Conservation (phyloP, 2,113 vertebrate genomes). For the Alligator sinensis region DNA sequence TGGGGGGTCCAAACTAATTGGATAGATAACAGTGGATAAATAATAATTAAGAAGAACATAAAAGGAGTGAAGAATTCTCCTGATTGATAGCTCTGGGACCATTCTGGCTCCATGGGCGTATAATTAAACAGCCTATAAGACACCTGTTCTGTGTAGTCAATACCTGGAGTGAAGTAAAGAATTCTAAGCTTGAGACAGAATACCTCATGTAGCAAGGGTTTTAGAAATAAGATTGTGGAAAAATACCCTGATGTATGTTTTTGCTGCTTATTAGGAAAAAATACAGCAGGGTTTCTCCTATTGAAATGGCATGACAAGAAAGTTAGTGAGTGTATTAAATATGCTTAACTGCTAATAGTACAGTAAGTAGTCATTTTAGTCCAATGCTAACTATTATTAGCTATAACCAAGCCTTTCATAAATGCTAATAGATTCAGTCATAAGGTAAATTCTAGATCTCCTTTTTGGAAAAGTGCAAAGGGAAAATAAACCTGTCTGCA, state of each 20-base stretch:
- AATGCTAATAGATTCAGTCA: not conserved
- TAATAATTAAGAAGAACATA: conserved; percentile 34
- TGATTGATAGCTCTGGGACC: not conserved
- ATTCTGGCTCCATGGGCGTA: not conserved
- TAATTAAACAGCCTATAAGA: not conserved
- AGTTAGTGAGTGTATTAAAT: not conserved
- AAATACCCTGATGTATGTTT: not conserved
- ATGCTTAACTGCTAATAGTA: not conserved
- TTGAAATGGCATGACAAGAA: not conserved
- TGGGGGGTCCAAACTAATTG: not conserved
- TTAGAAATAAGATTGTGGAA: not conserved
- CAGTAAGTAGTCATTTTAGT: not conserved
- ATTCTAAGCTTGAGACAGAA: not conserved
- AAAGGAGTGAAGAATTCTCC: not conserved
- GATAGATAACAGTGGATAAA: conserved; percentile 15
- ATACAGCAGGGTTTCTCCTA: not conserved
- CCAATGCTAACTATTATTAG: too few relatives aligned
- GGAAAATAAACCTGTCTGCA: not conserved
- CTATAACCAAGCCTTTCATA: not conserved
- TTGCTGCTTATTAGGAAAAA: not conserved
- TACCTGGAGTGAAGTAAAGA: not conserved
- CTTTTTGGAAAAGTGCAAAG: not conserved
- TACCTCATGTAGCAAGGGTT: not conserved
- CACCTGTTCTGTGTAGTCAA: not conserved
- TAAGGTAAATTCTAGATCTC: not conserved